Evolutionary conservation across 92 coral and sea anemone species (phyloP), one percentile per base, ranked within the genome.

Genomic region (Epizoanthus ramosus): DNA sequence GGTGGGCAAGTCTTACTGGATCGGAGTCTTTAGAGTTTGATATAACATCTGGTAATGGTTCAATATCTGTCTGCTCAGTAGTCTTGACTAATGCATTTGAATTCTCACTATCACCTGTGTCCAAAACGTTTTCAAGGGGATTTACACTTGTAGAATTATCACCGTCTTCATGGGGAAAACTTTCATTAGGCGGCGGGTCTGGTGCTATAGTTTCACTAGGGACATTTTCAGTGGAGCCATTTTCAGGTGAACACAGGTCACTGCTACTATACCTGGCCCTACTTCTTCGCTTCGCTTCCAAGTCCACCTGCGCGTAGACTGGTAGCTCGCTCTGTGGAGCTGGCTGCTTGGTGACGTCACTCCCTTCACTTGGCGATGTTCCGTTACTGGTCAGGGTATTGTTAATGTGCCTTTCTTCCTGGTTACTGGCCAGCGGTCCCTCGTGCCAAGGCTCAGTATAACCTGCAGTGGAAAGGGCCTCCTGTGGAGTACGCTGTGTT

Each of bases 251-350:
- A 3, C 5, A 39, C 47, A 54, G 74, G 50, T 72, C 15, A 69
- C 61, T 57, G 33, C 57, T 56, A 4, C 43, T 75, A 52, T 22
- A 65, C 56, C 17, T 67, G 19, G 60, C 41, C 71, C 80, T 83
- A 57, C 71, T 47, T 37, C 73, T 75, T 75, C 56, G 66, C 45
- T 87, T 90, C 45, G 58, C 80, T 58, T 88, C 86, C 61, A 77
- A 75, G 54, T 93, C 92, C 15, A 86, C 94, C 56, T 84, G 71
- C 0, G 97, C 84, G 82, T 89, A 87, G 8, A 82, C 86, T 39
- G 88, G 87, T 15, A 21, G 37, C 13, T 75, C 53, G 0, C 5
- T 31, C 21, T 73, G 24, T 22, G 63, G 72, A 4, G 13, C 58
- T 16, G 69, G 18, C 57, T 57, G 43, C 13, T 35, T 23, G 5